These are phyloP conservation scores for Seladonia tumulorum DNA, from an alignment of 2,888 invertebrate genomes.

Conservation along the genomic window DNA sequence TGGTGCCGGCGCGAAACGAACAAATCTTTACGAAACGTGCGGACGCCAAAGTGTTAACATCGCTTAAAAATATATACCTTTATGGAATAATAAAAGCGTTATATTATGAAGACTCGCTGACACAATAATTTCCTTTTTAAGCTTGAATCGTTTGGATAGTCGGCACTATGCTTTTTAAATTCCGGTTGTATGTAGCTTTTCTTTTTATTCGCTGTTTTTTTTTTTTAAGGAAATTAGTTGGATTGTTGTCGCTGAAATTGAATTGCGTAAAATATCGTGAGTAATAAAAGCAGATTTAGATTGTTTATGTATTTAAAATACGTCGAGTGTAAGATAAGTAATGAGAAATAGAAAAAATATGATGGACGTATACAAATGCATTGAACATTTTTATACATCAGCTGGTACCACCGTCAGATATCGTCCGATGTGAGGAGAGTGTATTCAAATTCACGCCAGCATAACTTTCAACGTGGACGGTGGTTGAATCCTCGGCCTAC, in stretches of 20 bases:
- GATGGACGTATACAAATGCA: neutral
- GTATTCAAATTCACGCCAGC: neutral
- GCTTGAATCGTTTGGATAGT: neutral
- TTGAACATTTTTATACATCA: neutral
- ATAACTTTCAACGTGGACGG: neutral
- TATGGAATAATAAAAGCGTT: neutral
- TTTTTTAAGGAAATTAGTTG: neutral
- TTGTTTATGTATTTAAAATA: neutral
- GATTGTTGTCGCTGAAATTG: neutral
- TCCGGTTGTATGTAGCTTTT: neutral
- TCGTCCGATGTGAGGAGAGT: neutral
- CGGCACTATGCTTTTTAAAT: neutral
- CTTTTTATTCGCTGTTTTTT: neutral
- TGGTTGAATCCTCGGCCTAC: neutral
- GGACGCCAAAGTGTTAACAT: too few relatives aligned
- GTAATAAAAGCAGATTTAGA: neutral
- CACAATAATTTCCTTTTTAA: neutral
- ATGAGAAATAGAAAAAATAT: neutral
- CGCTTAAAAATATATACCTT: slow-evolving; percentile 7
- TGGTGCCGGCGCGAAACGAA: too few relatives aligned
- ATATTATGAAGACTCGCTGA: neutral
- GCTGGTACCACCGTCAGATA: neutral
- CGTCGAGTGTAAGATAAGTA: neutral
- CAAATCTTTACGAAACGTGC: too few relatives aligned
- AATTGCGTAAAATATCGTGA: neutral